Conservation (phyloP, 2,797 vertebrate species). For the Gila robusta region DNA sequence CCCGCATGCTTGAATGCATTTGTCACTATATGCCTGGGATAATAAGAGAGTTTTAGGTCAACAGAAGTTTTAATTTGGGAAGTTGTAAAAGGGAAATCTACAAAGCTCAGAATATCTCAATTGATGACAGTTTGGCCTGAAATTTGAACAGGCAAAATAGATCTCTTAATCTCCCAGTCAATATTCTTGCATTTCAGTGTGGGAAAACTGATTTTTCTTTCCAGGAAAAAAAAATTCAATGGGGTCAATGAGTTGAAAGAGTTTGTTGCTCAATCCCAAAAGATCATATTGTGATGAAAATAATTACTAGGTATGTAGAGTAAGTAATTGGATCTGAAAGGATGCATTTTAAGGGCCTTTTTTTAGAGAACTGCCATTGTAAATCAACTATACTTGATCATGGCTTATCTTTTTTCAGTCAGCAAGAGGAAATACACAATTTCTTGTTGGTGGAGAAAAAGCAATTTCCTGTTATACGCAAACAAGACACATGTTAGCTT, state of each 20-base stretch:
- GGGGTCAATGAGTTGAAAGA: conserved; percentile 44
- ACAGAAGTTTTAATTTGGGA: conserved; percentile 71
- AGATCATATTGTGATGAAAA: conserved; percentile 29
- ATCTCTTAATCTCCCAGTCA: conserved; percentile 78
- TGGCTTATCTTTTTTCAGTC: neutral
- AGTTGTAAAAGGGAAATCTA: conserved; percentile 63
- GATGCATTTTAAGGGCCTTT: conserved; percentile 17
- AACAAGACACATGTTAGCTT: conserved; percentile 44
- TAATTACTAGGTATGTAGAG: conserved; percentile 26
- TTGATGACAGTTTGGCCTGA: conserved; percentile 70
- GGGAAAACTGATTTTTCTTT: conserved; percentile 63
- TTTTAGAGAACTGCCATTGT: neutral
- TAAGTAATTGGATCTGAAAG: conserved; percentile 17
- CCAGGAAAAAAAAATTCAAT: conserved; percentile 64
- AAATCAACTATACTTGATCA: conserved; percentile 12
- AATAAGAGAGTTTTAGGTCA: conserved; percentile 63
- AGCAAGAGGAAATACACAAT: conserved; percentile 12
- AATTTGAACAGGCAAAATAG: conserved; percentile 78
- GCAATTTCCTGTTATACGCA: conserved; percentile 44
- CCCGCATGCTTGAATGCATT: conserved; percentile 71
- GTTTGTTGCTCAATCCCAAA: conserved; percentile 27
- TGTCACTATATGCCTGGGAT: conserved; percentile 67
- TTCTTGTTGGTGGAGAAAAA: conserved; percentile 51
- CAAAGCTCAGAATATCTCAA: conserved; percentile 71
- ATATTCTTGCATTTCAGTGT: conserved; percentile 69